Percentiles rank a stretch among this genome's conserved stretches.
These are phyloP conservation scores for Globodera rostochiensis DNA, from an alignment of 1,140 invertebrate species.

Conservation along the genomic window DNA sequence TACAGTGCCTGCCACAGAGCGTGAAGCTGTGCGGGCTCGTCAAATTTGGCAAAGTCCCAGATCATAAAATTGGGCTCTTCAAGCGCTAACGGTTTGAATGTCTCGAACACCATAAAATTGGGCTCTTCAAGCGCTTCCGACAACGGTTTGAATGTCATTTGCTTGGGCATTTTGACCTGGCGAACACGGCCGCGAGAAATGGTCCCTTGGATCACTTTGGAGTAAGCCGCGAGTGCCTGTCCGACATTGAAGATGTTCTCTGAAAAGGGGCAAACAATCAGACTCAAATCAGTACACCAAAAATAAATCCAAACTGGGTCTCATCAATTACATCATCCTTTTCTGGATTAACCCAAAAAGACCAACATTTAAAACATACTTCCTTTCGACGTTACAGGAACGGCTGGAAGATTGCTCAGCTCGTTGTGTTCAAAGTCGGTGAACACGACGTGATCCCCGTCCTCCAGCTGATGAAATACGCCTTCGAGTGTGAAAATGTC, in stretches of 20 bases:
- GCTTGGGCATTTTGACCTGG: constrained; percentile 94
- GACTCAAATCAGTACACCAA: neutral
- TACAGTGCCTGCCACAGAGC: constrained; percentile 83
- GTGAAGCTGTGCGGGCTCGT: constrained; percentile 85
- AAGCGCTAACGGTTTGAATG: too few relatives aligned
- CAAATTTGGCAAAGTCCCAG: constrained; percentile 93
- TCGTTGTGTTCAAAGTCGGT: constrained; percentile 93
- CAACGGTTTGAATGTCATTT: constrained; percentile 73
- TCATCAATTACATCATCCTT: neutral
- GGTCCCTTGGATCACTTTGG: constrained; percentile 6
- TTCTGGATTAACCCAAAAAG: neutral
- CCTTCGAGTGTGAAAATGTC: constrained; percentile 70
- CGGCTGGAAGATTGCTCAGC: constrained; percentile 84
- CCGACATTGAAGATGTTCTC: constrained; percentile 77
- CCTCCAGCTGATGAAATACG: constrained; percentile 72
- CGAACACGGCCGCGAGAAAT: constrained; percentile 83
- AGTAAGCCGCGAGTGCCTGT: constrained; percentile 4
- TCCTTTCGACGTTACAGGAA: constrained; percentile 74
- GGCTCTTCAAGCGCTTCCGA: constrained; percentile 76
- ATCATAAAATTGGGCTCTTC: constrained; percentile 85
- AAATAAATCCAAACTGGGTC: neutral
- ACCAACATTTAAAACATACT: constrained; percentile 62
- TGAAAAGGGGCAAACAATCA: constrained; percentile 34
- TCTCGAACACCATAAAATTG: too few relatives aligned
- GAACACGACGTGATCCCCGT: constrained; percentile 93